phyloP scores from a whole-genome alignment of 2,113 vertebrate species.

The Pygoscelis adeliae region DNA sequence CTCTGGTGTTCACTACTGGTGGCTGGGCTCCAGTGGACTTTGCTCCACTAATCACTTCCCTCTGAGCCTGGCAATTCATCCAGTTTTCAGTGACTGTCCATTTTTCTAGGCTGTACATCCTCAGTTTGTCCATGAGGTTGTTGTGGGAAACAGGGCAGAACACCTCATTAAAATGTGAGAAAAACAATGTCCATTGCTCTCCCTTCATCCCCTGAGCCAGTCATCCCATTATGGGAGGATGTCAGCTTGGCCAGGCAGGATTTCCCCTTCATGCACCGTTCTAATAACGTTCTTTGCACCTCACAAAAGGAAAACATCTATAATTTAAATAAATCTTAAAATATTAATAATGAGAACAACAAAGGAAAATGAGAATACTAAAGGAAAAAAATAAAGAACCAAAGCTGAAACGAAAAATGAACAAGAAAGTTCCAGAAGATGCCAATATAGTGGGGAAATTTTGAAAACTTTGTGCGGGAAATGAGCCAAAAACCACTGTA shows the following conservation, averaged over 20 bases:
- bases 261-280: background rate
- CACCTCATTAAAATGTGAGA: background rate
- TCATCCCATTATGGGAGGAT: too few relatives aligned
- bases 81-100: background rate
- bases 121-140: background rate
- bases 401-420: background rate
- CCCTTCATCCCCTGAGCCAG: background rate
- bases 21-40: background rate
- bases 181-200: background rate
- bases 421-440: background rate
- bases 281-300: background rate
- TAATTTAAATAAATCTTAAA: background rate
- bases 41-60: background rate
- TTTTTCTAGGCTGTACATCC: background rate
- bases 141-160: background rate
- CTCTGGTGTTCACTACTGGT: background rate
- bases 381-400: background rate
- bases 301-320: background rate
- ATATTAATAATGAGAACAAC: background rate
- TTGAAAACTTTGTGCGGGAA: background rate
- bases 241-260: background rate
- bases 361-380: background rate
- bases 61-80: background rate
- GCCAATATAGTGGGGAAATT: background rate
- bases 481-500: background rate